Conservation (phyloP, 2,797 vertebrate genomes). For the Urosaurus nigricauda region DNA sequence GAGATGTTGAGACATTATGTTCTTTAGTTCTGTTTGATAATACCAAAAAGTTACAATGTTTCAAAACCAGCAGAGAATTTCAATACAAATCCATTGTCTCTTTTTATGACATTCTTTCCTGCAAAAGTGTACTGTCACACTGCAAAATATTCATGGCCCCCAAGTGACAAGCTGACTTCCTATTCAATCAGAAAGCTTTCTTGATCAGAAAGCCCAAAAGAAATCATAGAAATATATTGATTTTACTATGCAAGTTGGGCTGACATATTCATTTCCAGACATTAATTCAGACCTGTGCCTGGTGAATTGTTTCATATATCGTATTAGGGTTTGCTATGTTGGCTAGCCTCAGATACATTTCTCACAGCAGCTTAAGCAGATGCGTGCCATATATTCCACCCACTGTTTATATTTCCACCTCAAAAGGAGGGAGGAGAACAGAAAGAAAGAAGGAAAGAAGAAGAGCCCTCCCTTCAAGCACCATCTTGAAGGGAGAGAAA, state of each 20-base stretch:
- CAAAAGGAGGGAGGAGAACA: background rate
- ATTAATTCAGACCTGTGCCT: background rate
- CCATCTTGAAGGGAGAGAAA: too few relatives aligned
- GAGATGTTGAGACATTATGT: background rate
- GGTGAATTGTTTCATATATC: conserved; percentile 1
- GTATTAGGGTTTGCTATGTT: background rate
- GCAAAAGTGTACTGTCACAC: background rate
- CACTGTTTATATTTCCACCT: background rate
- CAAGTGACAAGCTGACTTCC: background rate
- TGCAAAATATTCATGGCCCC: background rate
- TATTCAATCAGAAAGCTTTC: background rate
- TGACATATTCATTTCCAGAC: background rate
- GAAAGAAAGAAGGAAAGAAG: background rate
- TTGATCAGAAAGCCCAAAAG: background rate
- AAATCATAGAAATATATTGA: background rate
- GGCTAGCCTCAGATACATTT: background rate
- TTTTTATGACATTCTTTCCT: background rate
- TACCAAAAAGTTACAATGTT: background rate
- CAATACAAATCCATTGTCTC: accelerated
- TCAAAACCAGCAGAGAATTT: background rate
- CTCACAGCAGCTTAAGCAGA: background rate
- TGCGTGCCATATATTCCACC: background rate
- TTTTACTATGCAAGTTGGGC: background rate
- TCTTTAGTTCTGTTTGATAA: background rate
- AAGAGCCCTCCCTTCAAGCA: too few relatives aligned